Percentiles rank a stretch among this genome's conserved stretches.
Conservation (phyloP, 2,113 vertebrate genomes). For the Tringa solitaria region DNA sequence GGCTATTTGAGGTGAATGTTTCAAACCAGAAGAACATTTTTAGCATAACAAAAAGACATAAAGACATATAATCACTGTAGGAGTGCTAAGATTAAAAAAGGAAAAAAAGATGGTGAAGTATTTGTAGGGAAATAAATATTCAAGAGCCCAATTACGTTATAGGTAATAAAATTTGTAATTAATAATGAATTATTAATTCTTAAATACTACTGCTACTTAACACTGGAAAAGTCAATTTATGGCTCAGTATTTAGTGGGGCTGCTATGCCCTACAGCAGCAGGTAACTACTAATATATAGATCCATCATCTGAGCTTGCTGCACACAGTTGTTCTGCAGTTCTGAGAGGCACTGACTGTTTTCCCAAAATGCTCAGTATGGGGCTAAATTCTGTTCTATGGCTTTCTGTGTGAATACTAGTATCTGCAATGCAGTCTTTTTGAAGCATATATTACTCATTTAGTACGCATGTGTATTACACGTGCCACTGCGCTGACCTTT, state of each 20-base stretch:
- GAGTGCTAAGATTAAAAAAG: not conserved
- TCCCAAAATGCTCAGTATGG: not conserved
- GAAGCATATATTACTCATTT: not conserved
- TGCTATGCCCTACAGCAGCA: constrained; percentile 27
- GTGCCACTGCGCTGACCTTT: not conserved
- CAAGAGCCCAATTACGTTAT: not conserved
- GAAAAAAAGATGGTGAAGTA: not conserved
- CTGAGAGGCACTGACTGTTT: not conserved
- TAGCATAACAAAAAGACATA: not conserved
- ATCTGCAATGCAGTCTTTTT: constrained; percentile 45
- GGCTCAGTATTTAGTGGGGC: not conserved
- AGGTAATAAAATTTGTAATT: constrained; percentile 43
- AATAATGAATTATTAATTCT: constrained; percentile 51
- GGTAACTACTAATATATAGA: not conserved
- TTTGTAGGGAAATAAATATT: constrained; percentile 39
- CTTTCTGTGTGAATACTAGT: not conserved
- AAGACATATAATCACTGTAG: not conserved
- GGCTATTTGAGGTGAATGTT: not conserved
- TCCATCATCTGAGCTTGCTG: not conserved
- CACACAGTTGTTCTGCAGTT: constrained; percentile 1
- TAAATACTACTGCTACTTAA: not conserved
- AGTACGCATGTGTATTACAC: not conserved
- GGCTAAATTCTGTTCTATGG: not conserved
- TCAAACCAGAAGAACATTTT: not conserved
- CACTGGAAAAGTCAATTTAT: constrained; percentile 27